Evolutionary conservation across 2,888 invertebrate species (phyloP).

Genomic region (Nemotelus nigrinus): DNA sequence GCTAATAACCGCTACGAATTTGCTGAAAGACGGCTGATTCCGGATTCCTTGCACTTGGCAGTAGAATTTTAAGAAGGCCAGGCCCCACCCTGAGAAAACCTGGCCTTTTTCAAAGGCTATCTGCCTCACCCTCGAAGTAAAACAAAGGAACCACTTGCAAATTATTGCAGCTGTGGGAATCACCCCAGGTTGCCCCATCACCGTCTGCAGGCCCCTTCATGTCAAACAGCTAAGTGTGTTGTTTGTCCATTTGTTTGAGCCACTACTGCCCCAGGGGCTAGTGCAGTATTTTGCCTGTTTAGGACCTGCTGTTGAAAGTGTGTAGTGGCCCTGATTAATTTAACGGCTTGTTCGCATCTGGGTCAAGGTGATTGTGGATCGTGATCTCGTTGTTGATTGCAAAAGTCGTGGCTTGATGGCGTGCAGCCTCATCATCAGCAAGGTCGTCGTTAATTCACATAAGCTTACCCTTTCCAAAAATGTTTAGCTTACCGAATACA

Average conservation of each 20-base stretch:
- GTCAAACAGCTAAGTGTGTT: slow-evolving; percentile 73
- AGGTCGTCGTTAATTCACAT: too few relatives aligned
- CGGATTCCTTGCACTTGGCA: slow-evolving; percentile 93
- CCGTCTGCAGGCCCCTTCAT: slow-evolving; percentile 61
- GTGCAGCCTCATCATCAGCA: too few relatives aligned
- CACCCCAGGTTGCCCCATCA: slow-evolving; percentile 50
- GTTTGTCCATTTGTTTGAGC: slow-evolving; percentile 59
- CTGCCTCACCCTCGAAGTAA: slow-evolving; percentile 88
- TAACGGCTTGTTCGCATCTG: too few relatives aligned
- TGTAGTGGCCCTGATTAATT: too few relatives aligned
- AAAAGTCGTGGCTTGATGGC: too few relatives aligned
- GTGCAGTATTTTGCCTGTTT: slow-evolving; percentile 49
- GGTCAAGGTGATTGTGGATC: too few relatives aligned
- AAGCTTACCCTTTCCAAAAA: too few relatives aligned
- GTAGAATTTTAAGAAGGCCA: slow-evolving; percentile 92
- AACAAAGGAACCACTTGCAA: slow-evolving; percentile 83
- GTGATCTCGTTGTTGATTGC: too few relatives aligned
- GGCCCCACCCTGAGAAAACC: slow-evolving; percentile 89
- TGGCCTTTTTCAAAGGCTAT: slow-evolving; percentile 88
- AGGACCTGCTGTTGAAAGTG: slow-evolving; percentile 54
- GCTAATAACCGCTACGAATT: slow-evolving; percentile 90
- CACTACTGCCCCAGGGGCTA: not conserved
- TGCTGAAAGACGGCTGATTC: slow-evolving; percentile 90
- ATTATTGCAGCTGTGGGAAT: slow-evolving; percentile 49
- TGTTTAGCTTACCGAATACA: too few relatives aligned